Conservation (phyloP, 2,113 vertebrate species). For the Chelonoidis abingdonii region DNA sequence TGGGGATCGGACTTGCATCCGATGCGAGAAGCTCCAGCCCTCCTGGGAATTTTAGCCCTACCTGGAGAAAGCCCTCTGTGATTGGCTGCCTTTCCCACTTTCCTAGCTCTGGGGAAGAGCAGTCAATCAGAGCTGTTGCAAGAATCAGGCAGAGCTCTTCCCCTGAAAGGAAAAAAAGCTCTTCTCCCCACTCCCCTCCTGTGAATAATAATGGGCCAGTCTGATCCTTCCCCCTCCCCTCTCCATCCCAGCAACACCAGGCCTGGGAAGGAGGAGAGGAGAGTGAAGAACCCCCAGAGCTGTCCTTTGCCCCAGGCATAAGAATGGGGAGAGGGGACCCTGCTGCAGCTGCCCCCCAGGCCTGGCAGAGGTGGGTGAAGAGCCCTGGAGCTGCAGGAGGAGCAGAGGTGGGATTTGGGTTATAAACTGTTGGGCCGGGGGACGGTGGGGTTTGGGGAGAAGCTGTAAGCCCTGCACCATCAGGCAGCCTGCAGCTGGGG, state of each 20-base stretch:
- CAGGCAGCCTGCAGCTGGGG: not conserved
- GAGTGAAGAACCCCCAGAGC: not conserved
- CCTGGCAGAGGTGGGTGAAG: not conserved
- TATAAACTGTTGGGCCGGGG: too few species aligned
- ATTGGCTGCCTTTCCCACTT: not conserved
- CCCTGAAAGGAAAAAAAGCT: not conserved
- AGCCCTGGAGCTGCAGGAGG: not conserved
- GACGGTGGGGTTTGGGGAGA: not conserved
- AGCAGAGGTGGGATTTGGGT: not conserved
- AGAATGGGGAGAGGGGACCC: not conserved
- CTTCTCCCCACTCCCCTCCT: not conserved
- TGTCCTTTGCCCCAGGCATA: too few species aligned
- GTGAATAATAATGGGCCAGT: not conserved
- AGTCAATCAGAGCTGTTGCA: not conserved
- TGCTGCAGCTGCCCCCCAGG: too few species aligned
- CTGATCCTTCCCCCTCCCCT: not conserved
- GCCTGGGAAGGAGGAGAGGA: not conserved
- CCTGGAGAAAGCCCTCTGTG: not conserved
- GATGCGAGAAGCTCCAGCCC: not conserved
- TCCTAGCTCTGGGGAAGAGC: not conserved
- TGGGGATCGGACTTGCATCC: not conserved
- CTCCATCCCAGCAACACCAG: not conserved
- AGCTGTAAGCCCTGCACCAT: not conserved
- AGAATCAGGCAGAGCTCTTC: not conserved
- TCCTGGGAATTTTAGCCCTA: not conserved